A percentile compares a stretch with the other conserved stretches of the same genome.
phyloP scores from a whole-genome alignment of 2,888 invertebrate species.

The Merodon equestris region DNA sequence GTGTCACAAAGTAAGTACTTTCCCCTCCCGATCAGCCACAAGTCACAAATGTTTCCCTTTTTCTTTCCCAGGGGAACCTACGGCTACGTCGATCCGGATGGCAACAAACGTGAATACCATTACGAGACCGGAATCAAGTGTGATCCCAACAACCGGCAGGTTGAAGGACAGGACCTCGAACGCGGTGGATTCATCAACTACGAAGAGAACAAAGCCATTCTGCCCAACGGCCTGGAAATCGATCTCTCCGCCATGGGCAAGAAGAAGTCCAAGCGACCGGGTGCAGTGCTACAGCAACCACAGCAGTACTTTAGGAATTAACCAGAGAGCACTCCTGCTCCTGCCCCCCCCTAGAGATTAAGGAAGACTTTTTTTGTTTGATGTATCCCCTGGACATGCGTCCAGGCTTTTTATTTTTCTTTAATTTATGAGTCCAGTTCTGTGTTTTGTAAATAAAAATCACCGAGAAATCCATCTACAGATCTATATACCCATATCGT shows the following conservation, averaged over 20 bases:
- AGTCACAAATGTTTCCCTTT: too few species aligned
- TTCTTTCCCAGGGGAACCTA: conserved; percentile 83
- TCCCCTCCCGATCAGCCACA: neutral
- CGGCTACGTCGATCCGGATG: conserved; percentile 91
- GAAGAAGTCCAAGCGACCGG: conserved; percentile 84
- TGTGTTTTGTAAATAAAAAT: conserved; percentile 57
- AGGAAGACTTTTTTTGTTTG: conserved; percentile 44
- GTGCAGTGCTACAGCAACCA: conserved; percentile 70
- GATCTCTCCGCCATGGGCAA: conserved; percentile 86
- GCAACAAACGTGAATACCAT: conserved; percentile 88
- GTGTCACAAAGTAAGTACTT: conserved; percentile 81
- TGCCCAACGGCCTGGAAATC: conserved; percentile 86
- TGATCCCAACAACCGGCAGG: conserved; percentile 79
- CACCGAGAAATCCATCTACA: conserved; percentile 19
- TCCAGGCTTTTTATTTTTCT: conserved; percentile 51
- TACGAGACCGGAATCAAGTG: conserved; percentile 89
- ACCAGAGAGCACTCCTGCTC: conserved; percentile 27
- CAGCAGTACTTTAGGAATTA: conserved; percentile 74
- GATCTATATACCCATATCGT: neutral
- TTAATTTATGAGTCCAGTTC: conserved; percentile 59
- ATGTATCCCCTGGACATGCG: conserved; percentile 22
- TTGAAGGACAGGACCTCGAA: conserved; percentile 79
- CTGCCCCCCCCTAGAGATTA: conserved; percentile 30
- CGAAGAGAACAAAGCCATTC: conserved; percentile 85
- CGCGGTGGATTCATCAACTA: conserved; percentile 86